Evolutionary conservation across 2,113 vertebrate species (phyloP).

Genomic region (Donacobius atricapilla): DNA sequence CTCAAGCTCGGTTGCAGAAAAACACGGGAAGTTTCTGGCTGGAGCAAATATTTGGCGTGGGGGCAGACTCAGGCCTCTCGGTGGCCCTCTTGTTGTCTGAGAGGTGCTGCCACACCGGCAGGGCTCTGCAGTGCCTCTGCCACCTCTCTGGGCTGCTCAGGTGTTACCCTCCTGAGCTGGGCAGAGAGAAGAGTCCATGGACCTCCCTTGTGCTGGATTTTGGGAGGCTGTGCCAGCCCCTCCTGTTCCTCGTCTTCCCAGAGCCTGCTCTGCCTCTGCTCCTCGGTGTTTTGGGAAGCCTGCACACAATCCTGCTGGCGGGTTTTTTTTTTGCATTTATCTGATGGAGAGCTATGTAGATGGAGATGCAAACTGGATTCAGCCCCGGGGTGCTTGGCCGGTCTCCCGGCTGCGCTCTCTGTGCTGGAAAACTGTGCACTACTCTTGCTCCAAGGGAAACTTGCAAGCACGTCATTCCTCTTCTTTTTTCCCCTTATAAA

Average conservation of each 20-base stretch:
- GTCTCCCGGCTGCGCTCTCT: background rate
- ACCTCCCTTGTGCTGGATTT: background rate
- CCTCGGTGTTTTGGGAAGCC: background rate
- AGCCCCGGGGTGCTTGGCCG: background rate
- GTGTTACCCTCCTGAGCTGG: background rate
- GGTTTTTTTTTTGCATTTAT: background rate
- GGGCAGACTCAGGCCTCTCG: background rate
- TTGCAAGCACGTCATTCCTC: background rate
- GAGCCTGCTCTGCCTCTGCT: background rate
- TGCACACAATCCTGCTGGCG: background rate
- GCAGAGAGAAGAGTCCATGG: background rate
- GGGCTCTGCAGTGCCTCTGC: background rate
- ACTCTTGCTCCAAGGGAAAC: constrained; percentile 8
- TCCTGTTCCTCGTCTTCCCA: background rate
- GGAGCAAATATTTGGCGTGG: background rate
- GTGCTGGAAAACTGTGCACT: background rate
- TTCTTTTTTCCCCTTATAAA: background rate
- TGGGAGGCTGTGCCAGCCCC: fast-evolving
- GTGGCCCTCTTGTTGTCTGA: background rate
- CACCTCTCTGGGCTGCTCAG: background rate
- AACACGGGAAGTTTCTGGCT: fast-evolving
- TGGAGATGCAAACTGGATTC: constrained; percentile 9
- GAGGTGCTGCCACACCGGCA: background rate
- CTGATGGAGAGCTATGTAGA: constrained; percentile 25
- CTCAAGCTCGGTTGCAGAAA: background rate